These are phyloP conservation scores for Glareola pratincola DNA, from an alignment of 2,113 vertebrate species.

Conservation along the genomic window DNA sequence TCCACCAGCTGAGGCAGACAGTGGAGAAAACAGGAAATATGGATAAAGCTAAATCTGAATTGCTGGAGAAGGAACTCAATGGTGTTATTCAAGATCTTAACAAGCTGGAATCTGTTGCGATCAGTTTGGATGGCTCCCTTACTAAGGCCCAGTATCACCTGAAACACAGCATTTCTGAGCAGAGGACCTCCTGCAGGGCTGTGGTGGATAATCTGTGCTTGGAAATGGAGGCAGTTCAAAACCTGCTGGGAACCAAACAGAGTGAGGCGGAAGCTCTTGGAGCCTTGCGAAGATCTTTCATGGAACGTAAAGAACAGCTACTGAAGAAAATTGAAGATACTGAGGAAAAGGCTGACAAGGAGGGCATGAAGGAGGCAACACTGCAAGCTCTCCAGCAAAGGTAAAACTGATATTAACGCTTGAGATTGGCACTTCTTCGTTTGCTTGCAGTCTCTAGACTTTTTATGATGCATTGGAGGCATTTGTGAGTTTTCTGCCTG, in stretches of 20 bases:
- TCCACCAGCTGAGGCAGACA: constrained; percentile 76
- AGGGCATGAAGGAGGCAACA: constrained; percentile 79
- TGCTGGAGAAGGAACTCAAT: constrained; percentile 76
- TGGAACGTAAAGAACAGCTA: constrained; percentile 83
- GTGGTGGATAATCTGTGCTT: constrained; percentile 75
- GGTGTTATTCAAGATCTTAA: constrained; percentile 74
- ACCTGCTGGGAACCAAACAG: constrained; percentile 88
- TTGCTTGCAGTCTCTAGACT: background rate
- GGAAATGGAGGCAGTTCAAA: constrained; percentile 85
- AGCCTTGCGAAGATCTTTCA: constrained; percentile 80
- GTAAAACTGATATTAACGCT: constrained; percentile 54
- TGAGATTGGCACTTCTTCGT: background rate
- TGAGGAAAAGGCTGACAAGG: constrained; percentile 81
- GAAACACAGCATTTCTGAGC: constrained; percentile 68
- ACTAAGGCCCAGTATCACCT: constrained; percentile 89
- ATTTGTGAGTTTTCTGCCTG: background rate
- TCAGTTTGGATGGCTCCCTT: constrained; percentile 81
- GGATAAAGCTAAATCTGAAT: constrained; percentile 80
- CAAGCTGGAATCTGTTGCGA: constrained; percentile 78
- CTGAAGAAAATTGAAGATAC: constrained; percentile 83
- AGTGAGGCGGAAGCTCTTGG: constrained; percentile 89
- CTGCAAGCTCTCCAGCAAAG: constrained; percentile 89
- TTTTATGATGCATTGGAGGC: background rate
- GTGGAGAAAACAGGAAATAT: constrained; percentile 84
- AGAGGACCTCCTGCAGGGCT: constrained; percentile 85